Percentiles rank a stretch among this genome's conserved stretches.
phyloP scores from a whole-genome alignment of 2,113 vertebrate genomes.

The Actenoides lindsayi region DNA sequence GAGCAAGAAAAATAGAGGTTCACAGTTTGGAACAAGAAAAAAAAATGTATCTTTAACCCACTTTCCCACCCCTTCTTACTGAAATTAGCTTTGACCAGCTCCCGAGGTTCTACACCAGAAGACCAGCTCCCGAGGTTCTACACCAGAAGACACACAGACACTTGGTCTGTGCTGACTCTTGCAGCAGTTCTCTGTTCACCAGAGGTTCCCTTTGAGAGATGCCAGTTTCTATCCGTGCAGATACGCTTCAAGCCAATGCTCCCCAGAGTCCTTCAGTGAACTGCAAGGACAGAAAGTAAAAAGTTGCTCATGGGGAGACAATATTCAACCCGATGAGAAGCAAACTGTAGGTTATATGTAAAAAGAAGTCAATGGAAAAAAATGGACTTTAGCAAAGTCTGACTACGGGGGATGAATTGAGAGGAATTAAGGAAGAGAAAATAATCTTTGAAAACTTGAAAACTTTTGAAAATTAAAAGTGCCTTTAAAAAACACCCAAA shows the following conservation, averaged over 20 bases:
- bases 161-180: background rate
- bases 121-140: background rate
- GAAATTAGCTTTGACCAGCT: slow-evolving; percentile 27
- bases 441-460: background rate
- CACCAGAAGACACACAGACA: background rate
- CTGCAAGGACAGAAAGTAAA: background rate
- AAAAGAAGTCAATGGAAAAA: background rate
- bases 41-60: background rate
- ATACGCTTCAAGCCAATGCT: slow-evolving; percentile 60
- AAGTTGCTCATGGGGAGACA: background rate
- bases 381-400: background rate
- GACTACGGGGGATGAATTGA: background rate
- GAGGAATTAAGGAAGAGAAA: background rate
- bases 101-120: background rate
- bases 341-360: background rate
- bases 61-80: background rate
- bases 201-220: background rate
- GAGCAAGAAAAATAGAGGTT: background rate
- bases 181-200: background rate
- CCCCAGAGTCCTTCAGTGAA: slow-evolving; percentile 62
- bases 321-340: background rate
- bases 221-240: slow-evolving; percentile 29
- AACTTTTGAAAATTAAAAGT: background rate
- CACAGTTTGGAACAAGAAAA: background rate
- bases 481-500: background rate